A percentile compares a stretch with the other conserved stretches of the same genome.
These are phyloP conservation scores for Rhabdornis inornatus DNA, from an alignment of 2,113 vertebrate species.

Conservation along the genomic window DNA sequence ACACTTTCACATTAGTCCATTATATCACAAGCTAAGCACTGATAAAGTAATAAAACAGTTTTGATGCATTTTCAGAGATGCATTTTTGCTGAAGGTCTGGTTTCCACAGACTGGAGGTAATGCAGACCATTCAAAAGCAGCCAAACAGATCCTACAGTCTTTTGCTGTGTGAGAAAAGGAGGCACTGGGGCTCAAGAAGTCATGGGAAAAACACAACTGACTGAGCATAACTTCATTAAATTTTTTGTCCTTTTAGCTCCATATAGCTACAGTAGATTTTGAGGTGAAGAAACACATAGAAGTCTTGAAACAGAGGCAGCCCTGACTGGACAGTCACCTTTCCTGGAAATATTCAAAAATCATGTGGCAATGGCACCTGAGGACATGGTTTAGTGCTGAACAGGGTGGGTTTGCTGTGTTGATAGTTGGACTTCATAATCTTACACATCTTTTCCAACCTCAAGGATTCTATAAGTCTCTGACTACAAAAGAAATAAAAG, in stretches of 20 bases:
- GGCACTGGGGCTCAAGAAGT: background rate
- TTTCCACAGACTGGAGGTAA: background rate
- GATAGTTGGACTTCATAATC: background rate
- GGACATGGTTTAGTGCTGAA: background rate
- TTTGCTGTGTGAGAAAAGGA: background rate
- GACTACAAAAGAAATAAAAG: background rate
- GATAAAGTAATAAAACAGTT: background rate
- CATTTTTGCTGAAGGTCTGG: fast-evolving
- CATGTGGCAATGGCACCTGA: fast-evolving
- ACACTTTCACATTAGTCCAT: background rate
- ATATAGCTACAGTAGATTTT: background rate
- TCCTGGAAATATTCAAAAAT: background rate
- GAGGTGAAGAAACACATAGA: background rate
- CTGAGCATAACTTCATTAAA: fast-evolving
- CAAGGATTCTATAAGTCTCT: background rate
- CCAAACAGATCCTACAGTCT: background rate
- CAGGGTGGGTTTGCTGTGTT: fast-evolving
- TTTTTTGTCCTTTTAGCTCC: background rate
- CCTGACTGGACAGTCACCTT: background rate
- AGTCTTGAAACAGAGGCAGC: background rate
- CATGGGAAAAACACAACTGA: background rate
- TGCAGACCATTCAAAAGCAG: fast-evolving
- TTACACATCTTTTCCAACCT: background rate
- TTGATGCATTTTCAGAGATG: background rate
- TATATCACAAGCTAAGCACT: background rate